Base-by-base conservation (phyloP, 2,113 vertebrate genomes). In the Perccottus glenii region DNA sequence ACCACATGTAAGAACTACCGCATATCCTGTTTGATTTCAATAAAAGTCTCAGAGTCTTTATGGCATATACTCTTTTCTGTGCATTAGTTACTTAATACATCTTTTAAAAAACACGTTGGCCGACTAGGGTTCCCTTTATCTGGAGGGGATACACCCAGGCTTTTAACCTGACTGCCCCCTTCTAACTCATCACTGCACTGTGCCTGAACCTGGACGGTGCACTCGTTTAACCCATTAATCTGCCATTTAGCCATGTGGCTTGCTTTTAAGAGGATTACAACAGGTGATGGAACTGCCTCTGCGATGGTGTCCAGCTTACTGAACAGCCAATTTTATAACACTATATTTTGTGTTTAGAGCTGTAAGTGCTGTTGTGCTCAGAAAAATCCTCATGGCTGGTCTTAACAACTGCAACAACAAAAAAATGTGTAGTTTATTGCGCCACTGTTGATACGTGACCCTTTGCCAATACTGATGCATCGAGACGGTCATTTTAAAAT, bases 171-270 rank as follows among this genome's bases (percentile, higher is more conserved):
- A 19, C 69, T 15, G 40, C 67, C 57, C 19, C 27, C 62, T n/a
- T 63, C 36, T 52, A 38, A 5, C 43, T 45, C 3, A 0, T 4
- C 2, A n/a, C 63, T 77, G 67, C 63, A 64, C 76, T 81, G 70
- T 60, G 63, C 11, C 33, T 85, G 72, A 85, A 85, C 74, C 47
- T 53, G 47, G 47, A 60, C 69, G 53, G 42, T 5, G 14, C 67
- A 67, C 81, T 84, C 73, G 45, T 81, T 75, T 70, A 65, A 86
- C 80, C 80, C 73, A 32, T 77, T 87, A 82, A 83, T 84, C 80
- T 70, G 53, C 58, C 57, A 52, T 75, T 75, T 48, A 73, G 67
- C 75, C 45, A 8, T 2, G 8, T 57, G 56, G 43, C 58, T 64
- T 32, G 43, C 45, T 70, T 40, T 64, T 70, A 81, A 86, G 76